Evolutionary conservation across 1,140 invertebrate species (phyloP).

Genomic region (Cheumatopsyche charites): DNA sequence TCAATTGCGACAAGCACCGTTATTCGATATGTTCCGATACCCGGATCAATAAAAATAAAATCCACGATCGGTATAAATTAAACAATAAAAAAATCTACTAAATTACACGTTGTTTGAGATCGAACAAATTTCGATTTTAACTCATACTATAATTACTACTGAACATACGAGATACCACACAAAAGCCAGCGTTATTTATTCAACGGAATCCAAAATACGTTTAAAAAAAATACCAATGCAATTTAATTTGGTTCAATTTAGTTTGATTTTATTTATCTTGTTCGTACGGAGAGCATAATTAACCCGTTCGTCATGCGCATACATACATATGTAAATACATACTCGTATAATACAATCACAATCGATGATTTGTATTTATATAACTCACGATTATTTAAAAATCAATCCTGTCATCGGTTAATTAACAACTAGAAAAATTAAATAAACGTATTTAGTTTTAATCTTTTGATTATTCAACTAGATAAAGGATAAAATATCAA

Average conservation of each 20-base stretch:
- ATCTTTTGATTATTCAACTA: too few species aligned
- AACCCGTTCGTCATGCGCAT: slow-evolving; percentile 41
- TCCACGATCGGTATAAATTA: background rate
- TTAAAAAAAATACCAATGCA: too few species aligned
- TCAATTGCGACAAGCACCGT: background rate
- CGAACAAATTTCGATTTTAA: slow-evolving; percentile 8
- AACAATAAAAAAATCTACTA: background rate
- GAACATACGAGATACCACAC: background rate
- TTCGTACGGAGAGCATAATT: slow-evolving; percentile 45
- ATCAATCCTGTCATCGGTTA: too few species aligned
- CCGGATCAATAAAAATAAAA: background rate
- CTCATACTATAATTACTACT: slow-evolving; percentile 10
- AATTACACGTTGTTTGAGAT: slow-evolving; percentile 5
- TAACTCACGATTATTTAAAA: background rate
- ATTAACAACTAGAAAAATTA: too few species aligned
- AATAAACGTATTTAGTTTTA: too few species aligned
- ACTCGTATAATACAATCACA: too few species aligned
- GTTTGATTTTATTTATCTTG: slow-evolving; percentile 16
- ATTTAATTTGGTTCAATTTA: too few species aligned
- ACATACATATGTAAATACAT: too few species aligned
- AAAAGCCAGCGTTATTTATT: background rate
- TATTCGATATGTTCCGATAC: background rate
- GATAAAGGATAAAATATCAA: too few species aligned
- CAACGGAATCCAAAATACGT: too few species aligned
- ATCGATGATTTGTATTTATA: slow-evolving; percentile 49